These are phyloP conservation scores for Halesus radiatus DNA, from an alignment of 1,140 invertebrate species.

Conservation along the genomic window DNA sequence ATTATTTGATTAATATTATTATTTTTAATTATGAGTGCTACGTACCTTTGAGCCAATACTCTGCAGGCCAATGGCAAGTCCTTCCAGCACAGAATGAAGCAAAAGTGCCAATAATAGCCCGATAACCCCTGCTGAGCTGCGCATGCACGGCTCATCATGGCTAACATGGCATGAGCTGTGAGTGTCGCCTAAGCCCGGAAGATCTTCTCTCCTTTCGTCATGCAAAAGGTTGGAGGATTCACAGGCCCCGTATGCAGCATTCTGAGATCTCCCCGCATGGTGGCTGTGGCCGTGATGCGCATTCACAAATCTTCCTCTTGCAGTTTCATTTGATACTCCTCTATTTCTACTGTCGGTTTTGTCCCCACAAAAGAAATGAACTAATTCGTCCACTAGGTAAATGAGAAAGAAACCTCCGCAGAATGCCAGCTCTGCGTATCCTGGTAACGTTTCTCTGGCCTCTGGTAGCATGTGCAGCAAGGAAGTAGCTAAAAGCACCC, in stretches of 20 bases:
- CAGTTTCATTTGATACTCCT: background rate
- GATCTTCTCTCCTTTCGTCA: background rate
- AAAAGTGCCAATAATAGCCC: constrained; percentile 81
- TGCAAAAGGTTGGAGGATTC: constrained; percentile 20
- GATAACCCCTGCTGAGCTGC: constrained; percentile 71
- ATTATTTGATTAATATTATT: no score
- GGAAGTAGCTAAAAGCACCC: constrained; percentile 86
- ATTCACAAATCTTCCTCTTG: background rate
- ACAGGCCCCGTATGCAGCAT: constrained; percentile 34
- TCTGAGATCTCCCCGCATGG: constrained; percentile 19
- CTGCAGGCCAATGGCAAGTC: constrained; percentile 85
- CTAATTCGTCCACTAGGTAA: constrained; percentile 83
- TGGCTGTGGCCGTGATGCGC: constrained; percentile 15
- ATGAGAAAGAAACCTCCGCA: constrained; percentile 85
- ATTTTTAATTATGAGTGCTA: background rate
- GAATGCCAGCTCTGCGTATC: constrained; percentile 78
- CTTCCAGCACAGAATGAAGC: constrained; percentile 85
- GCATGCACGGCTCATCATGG: constrained; percentile 73
- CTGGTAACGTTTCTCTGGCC: constrained; percentile 71
- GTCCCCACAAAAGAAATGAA: constrained; percentile 74
- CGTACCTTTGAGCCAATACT: constrained; percentile 74
- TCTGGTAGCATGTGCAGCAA: constrained; percentile 89
- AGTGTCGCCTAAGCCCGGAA: background rate
- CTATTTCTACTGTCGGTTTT: constrained; percentile 46
- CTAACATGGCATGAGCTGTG: constrained; percentile 71